Conservation (phyloP, 2,113 vertebrate genomes). For the Gadus macrocephalus region DNA sequence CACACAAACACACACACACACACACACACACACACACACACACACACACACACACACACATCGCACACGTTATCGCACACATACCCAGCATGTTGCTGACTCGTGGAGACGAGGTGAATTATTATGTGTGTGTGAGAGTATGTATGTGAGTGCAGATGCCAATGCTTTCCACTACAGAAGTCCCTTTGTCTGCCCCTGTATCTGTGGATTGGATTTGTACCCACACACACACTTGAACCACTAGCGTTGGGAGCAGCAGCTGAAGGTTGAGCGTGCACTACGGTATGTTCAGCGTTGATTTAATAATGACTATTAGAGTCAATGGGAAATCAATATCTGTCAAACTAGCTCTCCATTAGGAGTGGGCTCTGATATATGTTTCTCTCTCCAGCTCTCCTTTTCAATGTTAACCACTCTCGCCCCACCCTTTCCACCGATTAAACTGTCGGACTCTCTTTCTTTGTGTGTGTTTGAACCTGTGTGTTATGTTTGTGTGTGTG, state of each 20-base stretch:
- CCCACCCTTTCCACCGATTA: neutral
- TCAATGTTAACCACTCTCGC: neutral
- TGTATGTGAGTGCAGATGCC: neutral
- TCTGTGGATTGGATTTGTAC: neutral
- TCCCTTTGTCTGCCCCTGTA: neutral
- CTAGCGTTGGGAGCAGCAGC: slow-evolving; percentile 11
- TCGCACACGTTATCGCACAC: slow-evolving; percentile 2
- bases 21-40: neutral
- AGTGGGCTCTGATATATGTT: slow-evolving; percentile 40
- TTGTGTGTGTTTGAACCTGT: neutral
- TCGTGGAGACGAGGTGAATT: slow-evolving; percentile 59
- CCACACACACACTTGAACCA: neutral
- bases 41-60: neutral
- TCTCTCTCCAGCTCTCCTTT: neutral
- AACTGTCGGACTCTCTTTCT: neutral
- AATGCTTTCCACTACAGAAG: too few relatives aligned
- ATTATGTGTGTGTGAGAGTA: slow-evolving; percentile 21
- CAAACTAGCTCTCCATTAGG: slow-evolving; percentile 37
- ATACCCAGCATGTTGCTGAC: slow-evolving; percentile 43
- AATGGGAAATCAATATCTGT: slow-evolving; percentile 59
- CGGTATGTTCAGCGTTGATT: slow-evolving; percentile 38
- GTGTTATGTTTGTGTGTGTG: slow-evolving; percentile 1
- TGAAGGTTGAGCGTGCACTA: slow-evolving; percentile 45
- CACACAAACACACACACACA: neutral
- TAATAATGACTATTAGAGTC: slow-evolving; percentile 47